A percentile compares a stretch with the other conserved stretches of the same genome.
phyloP scores from a whole-genome alignment of 2,888 invertebrate species.

The Villa cingulata region DNA sequence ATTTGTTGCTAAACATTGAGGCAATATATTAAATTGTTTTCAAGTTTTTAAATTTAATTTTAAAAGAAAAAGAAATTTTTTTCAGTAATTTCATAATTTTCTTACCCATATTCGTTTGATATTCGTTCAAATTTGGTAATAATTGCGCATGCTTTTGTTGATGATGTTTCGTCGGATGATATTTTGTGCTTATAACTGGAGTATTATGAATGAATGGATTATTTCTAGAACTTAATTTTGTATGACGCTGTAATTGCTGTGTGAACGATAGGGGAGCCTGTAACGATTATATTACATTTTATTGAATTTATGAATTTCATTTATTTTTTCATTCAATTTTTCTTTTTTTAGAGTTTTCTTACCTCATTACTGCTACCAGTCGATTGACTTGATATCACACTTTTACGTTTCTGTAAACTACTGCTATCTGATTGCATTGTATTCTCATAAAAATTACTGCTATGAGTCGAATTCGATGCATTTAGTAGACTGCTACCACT shows the following conservation, averaged over 20 bases:
- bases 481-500: constrained; percentile 20
- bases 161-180: constrained; percentile 14
- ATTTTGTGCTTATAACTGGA: constrained; percentile 29
- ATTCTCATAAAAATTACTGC: constrained; percentile 37
- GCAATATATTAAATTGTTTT: too few relatives aligned
- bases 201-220: constrained; percentile 29
- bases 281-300: constrained; percentile 2
- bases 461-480: constrained; percentile 36
- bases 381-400: constrained; percentile 38
- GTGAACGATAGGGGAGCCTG: constrained; percentile 71
- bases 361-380: constrained; percentile 38
- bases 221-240: constrained; percentile 32
- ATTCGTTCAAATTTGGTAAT: constrained; percentile 34
- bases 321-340: too few relatives aligned
- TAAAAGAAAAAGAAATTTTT: too few relatives aligned
- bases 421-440: constrained; percentile 37
- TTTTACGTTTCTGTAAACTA: constrained; percentile 36
- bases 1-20: constrained; percentile 5
- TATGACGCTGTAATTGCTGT: constrained; percentile 64
- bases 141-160: constrained; percentile 33
- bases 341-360: constrained; percentile 6
- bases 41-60: too few relatives aligned
- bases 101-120: constrained; percentile 30
- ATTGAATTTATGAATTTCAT: not conserved
- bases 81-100: too few relatives aligned